These are phyloP conservation scores for Gnathonemus longibarbis DNA, from an alignment of 2,113 vertebrate species.

Conservation along the genomic window DNA sequence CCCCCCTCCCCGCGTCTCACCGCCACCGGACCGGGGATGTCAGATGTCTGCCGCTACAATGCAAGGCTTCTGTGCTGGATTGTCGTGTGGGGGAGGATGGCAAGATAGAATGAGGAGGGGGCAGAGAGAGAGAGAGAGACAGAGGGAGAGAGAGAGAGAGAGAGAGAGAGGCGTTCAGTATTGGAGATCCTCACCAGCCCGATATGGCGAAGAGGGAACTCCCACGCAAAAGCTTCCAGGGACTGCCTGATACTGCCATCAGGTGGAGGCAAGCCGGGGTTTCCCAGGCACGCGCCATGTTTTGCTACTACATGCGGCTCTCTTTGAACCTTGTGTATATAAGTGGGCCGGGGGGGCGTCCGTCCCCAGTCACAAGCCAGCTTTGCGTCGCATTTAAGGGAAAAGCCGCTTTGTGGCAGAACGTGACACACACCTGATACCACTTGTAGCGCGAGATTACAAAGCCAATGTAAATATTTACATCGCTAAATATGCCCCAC, in stretches of 20 bases:
- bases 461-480: neutral
- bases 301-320: slow-evolving; percentile 33
- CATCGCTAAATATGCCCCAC: neutral
- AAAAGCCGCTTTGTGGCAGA: neutral
- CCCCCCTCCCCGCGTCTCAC: slow-evolving; percentile 51
- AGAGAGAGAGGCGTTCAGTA: slow-evolving; percentile 32
- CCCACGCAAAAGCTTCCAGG: slow-evolving; percentile 68
- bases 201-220: slow-evolving; percentile 69
- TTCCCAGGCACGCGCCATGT: slow-evolving; percentile 52
- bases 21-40: slow-evolving; percentile 35
- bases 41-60: slow-evolving; percentile 51
- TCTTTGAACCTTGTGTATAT: slow-evolving; percentile 10
- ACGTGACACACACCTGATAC: too few species aligned
- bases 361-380: neutral
- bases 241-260: slow-evolving; percentile 69
- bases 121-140: slow-evolving; percentile 31
- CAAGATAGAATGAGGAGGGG: slow-evolving; percentile 27
- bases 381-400: neutral
- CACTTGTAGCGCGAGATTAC: neutral
- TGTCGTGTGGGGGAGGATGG: slow-evolving; percentile 63
- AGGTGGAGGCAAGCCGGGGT: slow-evolving; percentile 65
- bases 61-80: slow-evolving; percentile 52
- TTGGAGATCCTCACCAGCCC: slow-evolving; percentile 47
- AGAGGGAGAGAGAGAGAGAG: slow-evolving; percentile 26
- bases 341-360: neutral